Evolutionary conservation across 1,140 invertebrate species (phyloP).

Genomic region (Frieseomelitta varia): DNA sequence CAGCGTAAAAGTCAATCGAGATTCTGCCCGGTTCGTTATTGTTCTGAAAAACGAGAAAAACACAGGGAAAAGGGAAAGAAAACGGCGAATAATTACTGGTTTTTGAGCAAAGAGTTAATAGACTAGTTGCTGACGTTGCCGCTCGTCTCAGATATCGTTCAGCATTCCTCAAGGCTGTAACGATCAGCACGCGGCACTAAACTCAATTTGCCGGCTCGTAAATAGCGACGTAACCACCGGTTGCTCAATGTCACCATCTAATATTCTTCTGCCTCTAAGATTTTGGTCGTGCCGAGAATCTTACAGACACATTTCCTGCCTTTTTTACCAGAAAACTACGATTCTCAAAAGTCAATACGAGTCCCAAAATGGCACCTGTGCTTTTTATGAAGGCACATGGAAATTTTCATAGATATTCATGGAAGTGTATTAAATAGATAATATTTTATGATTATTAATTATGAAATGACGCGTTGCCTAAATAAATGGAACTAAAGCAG

Average conservation of each 20-base stretch:
- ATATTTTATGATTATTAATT: not conserved
- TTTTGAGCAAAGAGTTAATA: slow-evolving; percentile 41
- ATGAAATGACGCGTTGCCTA: not conserved
- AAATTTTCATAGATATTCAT: not conserved
- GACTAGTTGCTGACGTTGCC: slow-evolving; percentile 21
- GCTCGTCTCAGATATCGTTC: slow-evolving; percentile 30
- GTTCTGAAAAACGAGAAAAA: not conserved
- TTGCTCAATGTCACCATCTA: slow-evolving; percentile 58
- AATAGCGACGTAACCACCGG: slow-evolving; percentile 55
- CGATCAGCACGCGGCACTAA: slow-evolving; percentile 52
- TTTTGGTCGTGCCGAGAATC: not conserved
- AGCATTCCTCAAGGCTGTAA: slow-evolving; percentile 59
- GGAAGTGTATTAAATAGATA: not conserved
- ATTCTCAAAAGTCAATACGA: not conserved
- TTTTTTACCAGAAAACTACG: not conserved
- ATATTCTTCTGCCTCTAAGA: not conserved
- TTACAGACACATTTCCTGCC: not conserved
- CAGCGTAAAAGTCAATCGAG: not conserved
- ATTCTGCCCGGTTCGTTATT: not conserved
- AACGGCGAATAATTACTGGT: slow-evolving; percentile 16
- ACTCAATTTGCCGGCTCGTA: slow-evolving; percentile 62
- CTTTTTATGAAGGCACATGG: not conserved
- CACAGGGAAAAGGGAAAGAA: not conserved
- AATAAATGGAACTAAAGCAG: not conserved
- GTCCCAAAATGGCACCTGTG: not conserved